These are phyloP conservation scores for Gibbula magus DNA, from an alignment of 2,888 invertebrate species.

Conservation along the genomic window DNA sequence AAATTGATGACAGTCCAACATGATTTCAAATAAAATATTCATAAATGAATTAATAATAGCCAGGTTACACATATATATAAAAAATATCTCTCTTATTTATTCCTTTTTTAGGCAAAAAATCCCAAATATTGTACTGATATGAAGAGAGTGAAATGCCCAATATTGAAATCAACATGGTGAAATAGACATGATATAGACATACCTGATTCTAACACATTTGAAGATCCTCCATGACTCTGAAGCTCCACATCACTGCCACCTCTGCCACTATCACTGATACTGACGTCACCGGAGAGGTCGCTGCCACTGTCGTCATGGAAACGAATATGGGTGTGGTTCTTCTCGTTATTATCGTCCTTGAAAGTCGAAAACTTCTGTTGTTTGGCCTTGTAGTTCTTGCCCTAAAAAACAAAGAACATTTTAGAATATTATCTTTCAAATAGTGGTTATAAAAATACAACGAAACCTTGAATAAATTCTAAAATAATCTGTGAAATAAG, in stretches of 20 bases:
- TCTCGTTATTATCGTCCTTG: neutral
- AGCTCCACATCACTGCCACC: conserved; percentile 53
- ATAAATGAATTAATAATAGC: too few species aligned
- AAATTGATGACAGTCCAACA: too few species aligned
- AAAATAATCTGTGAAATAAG: too few species aligned
- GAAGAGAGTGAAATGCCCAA: neutral
- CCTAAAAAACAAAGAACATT: too few species aligned
- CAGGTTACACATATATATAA: too few species aligned
- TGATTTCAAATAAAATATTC: too few species aligned
- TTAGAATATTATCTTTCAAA: too few species aligned
- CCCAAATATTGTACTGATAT: neutral
- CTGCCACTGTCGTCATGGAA: conserved; percentile 43
- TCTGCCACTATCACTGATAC: conserved; percentile 48
- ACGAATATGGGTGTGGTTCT: conserved; percentile 14
- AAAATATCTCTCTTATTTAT: too few species aligned
- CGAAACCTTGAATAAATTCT: too few species aligned
- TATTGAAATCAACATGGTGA: neutral
- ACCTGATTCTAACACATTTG: conserved; percentile 44
- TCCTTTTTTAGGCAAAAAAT: too few species aligned
- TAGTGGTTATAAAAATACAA: too few species aligned
- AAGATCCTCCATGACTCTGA: conserved; percentile 41
- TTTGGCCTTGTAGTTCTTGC: neutral
- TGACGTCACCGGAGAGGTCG: conserved; percentile 46
- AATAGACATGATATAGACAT: neutral
- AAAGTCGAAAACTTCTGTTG: conserved; percentile 10